A percentile compares a stretch with the other conserved stretches of the same genome.
Conservation (phyloP, 2,797 vertebrate genomes). For the Microtus californicus region DNA sequence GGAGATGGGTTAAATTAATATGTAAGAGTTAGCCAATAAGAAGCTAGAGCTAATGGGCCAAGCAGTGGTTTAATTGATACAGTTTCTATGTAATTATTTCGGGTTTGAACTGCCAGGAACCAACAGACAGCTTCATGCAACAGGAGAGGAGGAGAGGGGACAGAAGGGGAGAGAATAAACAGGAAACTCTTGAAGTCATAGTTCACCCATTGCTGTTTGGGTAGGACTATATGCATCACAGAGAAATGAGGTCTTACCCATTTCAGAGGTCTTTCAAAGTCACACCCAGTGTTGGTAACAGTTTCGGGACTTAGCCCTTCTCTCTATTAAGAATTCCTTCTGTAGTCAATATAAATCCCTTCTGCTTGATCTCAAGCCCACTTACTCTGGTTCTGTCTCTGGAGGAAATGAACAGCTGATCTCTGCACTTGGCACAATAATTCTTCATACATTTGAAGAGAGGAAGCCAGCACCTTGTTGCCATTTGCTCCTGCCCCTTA, state of each 20-base stretch:
- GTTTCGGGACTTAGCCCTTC: neutral
- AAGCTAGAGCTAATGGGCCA: too few species aligned
- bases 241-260: neutral
- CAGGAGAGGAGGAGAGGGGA: neutral
- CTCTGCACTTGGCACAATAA: conserved; percentile 51
- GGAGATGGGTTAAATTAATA: too few species aligned
- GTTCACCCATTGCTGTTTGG: neutral
- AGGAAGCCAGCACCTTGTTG: conserved; percentile 51
- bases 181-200: neutral
- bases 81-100: too few species aligned
- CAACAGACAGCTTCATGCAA: too few species aligned
- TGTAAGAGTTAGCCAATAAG: too few species aligned
- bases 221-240: neutral
- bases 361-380: conserved; percentile 76
- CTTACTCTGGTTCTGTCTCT: conserved; percentile 53
- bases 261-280: conserved; percentile 4
- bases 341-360: conserved; percentile 73
- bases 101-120: too few species aligned
- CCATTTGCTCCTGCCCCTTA: conserved; percentile 55
- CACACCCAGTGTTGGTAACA: neutral
- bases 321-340: conserved; percentile 56
- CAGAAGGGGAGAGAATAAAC: accelerated
- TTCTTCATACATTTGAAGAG: conserved; percentile 66
- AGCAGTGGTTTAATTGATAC: too few species aligned
- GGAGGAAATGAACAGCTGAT: conserved; percentile 66